A percentile compares a stretch with the other conserved stretches of the same genome.
phyloP scores from a whole-genome alignment of 2,113 vertebrate species.

The Forbesichthys papilliferus region DNA sequence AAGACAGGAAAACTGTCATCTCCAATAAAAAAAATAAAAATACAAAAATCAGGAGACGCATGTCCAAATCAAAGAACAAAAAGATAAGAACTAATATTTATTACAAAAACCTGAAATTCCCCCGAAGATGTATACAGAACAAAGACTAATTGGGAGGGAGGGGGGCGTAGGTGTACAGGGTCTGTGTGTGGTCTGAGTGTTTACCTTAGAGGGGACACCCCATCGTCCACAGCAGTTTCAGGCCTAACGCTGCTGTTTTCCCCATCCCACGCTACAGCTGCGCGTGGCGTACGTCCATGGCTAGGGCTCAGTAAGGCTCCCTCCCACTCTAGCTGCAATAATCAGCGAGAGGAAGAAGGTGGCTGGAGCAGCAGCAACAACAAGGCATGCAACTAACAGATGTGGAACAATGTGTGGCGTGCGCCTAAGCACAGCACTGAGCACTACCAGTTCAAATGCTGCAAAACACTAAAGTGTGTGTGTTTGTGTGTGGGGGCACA shows the following conservation, averaged over 20 bases:
- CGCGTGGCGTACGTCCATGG: conserved; percentile 78
- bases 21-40: conserved; percentile 16
- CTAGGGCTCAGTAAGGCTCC: conserved; percentile 77
- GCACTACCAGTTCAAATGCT: conserved; percentile 30
- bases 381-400: conserved; percentile 80
- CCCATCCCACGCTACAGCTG: conserved; percentile 80
- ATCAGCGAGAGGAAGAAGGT: conserved; percentile 83
- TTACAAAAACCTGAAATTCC: conserved; percentile 34
- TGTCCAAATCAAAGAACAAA: conserved; percentile 36
- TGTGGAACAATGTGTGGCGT: conserved; percentile 68
- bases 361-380: conserved; percentile 82
- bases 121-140: conserved; percentile 40
- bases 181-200: conserved; percentile 76
- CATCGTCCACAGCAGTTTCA: conserved; percentile 80
- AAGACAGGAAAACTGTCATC: conserved; percentile 21
- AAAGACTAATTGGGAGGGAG: conserved; percentile 32
- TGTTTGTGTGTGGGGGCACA: not conserved
- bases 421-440: conserved; percentile 36
- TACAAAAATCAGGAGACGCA: conserved; percentile 15
- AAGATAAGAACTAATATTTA: not conserved
- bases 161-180: conserved; percentile 60
- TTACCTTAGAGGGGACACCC: conserved; percentile 78
- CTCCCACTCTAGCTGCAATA: conserved; percentile 84
- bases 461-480: conserved; percentile 30
- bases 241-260: conserved; percentile 79